Evolutionary conservation across 1,140 invertebrate genomes (phyloP).

Genomic region (Bombus huntii): DNA sequence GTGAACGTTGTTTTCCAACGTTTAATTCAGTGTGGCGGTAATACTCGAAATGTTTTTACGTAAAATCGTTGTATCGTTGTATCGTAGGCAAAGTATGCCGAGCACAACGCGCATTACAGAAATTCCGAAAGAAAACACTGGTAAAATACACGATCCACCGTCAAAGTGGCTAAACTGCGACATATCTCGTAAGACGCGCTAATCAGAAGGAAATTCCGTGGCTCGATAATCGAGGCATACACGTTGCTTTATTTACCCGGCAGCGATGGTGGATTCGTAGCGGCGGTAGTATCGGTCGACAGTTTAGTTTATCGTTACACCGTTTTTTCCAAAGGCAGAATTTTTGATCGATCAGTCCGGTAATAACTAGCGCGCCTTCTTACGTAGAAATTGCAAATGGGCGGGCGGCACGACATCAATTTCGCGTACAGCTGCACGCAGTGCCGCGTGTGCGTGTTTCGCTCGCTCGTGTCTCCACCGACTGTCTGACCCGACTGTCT

Average conservation of each 20-base stretch:
- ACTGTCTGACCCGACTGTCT: constrained; percentile 26
- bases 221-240: background rate
- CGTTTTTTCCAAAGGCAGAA: background rate
- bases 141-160: background rate
- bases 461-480: constrained; percentile 7
- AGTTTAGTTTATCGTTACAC: background rate
- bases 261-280: background rate
- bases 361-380: constrained; percentile 52
- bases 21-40: background rate
- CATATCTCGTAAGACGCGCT: too few species aligned
- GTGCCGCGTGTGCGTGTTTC: background rate
- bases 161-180: background rate
- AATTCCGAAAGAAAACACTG: background rate
- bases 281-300: background rate
- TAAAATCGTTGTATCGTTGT: background rate
- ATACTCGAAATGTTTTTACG: background rate
- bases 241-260: constrained; percentile 1
- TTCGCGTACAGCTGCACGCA: constrained; percentile 42
- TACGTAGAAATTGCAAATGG: constrained; percentile 45
- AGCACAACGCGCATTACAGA: background rate
- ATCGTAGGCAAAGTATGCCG: background rate
- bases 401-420: constrained; percentile 29
- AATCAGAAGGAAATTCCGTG: background rate
- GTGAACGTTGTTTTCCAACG: background rate
- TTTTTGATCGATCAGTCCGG: constrained; percentile 5